Evolutionary conservation across 2,888 invertebrate species (phyloP), one percentile per base, ranked within the genome.

Genomic region (Ganaspis brasiliensis): DNA sequence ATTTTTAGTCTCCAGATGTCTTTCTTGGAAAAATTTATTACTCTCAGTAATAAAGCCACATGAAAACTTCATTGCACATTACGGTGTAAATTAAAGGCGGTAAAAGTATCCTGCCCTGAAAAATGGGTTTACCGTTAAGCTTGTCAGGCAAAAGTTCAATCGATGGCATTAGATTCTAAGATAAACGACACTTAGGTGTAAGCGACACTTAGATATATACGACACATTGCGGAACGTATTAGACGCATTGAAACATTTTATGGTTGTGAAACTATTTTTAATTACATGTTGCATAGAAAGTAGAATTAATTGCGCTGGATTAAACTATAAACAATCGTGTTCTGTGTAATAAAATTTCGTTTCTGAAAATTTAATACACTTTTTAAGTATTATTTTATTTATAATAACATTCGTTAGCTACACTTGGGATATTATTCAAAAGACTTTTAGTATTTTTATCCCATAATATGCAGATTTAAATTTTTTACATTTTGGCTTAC

Each of bases 1-100:
- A 63, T 63, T 63, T 63, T 63, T 67, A 24, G n/a, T 67, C 67
- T n/a, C 45, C 24, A 67, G 24, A 67, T 24, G 45, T 45, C 24
- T 24, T 16, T 14, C 67, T 24, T 8, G n/a, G 67, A 67, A 67
- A 67, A 67, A 67, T 67, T 52, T 37, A 63, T 40, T 40, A 63
- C 63, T 63, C 63, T 16, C 16, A 19, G 61, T 12, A 61, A 61
- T 61, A 61, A 61, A 61, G n/a, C 19, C 16, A 19, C 16, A 63
- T 37, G 21, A 63, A 40, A 63, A 63, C 10, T 37, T 21, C 21
- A 40, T 63, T 63, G 61, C 61, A 61, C 61, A 63, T 63, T 37
- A 19, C 63, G 21, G 63, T 63, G 59, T 61, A 61, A 61, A 37
- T 61, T 37, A 37, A 24, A 59, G 16, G 31, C 57, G 9, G 57